A percentile compares a stretch with the other conserved stretches of the same genome.
These are phyloP conservation scores for Grallaria varia DNA, from an alignment of 2,113 vertebrate genomes.

Conservation along the genomic window DNA sequence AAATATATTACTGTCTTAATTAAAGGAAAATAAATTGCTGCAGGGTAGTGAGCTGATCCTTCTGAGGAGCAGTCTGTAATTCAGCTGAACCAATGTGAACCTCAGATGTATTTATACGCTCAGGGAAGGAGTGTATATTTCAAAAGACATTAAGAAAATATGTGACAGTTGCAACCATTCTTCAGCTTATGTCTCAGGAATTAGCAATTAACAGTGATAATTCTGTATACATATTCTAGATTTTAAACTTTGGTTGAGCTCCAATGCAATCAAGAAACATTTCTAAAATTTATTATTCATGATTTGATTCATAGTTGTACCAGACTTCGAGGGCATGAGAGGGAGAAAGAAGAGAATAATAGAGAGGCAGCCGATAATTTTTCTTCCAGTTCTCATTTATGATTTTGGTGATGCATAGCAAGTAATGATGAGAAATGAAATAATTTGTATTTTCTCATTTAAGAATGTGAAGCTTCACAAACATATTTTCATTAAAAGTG, in stretches of 20 bases:
- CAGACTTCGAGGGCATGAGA: not conserved
- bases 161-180: not conserved
- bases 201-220: not conserved
- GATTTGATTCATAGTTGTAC: not conserved
- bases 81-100: not conserved
- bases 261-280: not conserved
- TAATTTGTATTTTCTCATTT: not conserved
- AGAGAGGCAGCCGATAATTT: not conserved
- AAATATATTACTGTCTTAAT: not conserved
- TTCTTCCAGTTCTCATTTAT: not conserved
- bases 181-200: not conserved
- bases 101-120: not conserved
- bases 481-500: not conserved
- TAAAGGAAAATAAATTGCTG: constrained; percentile 6
- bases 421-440: not conserved
- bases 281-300: not conserved
- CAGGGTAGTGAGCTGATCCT: not conserved
- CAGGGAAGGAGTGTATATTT: not conserved
- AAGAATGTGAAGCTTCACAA: not conserved
- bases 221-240: not conserved
- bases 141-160: not conserved
- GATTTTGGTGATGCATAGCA: not conserved
- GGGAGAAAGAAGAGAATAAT: not conserved
- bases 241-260: not conserved
- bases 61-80: not conserved